Conservation (phyloP, 2,113 vertebrate genomes). For the Progne subis region DNA sequence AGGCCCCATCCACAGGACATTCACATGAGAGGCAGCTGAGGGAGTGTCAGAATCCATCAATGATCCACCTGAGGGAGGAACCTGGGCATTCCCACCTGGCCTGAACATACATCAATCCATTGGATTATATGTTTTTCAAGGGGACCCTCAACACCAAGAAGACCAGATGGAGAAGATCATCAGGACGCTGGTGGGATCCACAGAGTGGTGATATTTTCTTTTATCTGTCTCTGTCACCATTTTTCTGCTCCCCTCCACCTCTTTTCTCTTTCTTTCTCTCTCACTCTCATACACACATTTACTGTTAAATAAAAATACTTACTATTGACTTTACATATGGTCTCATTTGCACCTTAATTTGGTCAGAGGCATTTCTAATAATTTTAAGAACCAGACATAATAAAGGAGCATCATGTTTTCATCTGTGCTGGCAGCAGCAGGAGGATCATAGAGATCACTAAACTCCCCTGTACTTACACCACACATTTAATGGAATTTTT, state of each 20-base stretch:
- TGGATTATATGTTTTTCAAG: not conserved
- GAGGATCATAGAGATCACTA: not conserved
- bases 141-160: not conserved
- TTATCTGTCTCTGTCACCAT: too few relatives aligned
- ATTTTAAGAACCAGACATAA: not conserved
- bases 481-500: not conserved
- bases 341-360: not conserved
- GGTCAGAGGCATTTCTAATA: not conserved
- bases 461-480: not conserved
- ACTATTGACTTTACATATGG: not conserved
- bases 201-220: not conserved
- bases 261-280: not conserved
- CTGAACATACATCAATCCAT: not conserved
- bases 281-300: not conserved
- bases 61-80: not conserved
- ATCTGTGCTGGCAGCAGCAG: not conserved
- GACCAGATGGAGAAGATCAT: not conserved
- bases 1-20: not conserved
- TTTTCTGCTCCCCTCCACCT: not conserved
- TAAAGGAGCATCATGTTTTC: not conserved
- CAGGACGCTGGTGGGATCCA: fast-evolving
- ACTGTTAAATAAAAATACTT: not conserved
- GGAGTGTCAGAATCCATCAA: not conserved
- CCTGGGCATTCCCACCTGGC: not conserved
- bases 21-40: not conserved